A percentile compares a stretch with the other conserved stretches of the same genome.
Conservation (phyloP, 2,113 vertebrate genomes). For the Urocolius indicus region DNA sequence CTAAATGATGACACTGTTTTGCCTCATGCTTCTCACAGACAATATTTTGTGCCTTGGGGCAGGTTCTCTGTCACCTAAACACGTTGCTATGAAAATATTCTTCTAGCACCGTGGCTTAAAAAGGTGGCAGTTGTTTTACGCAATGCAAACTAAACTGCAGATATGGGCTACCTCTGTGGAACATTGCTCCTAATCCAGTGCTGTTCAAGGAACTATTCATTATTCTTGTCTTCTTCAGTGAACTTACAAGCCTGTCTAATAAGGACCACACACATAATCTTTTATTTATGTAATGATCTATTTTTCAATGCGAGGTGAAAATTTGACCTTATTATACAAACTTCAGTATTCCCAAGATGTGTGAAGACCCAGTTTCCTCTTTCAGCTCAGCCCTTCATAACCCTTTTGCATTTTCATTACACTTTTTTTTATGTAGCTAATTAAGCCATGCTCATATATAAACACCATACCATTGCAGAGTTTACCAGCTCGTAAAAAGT, state of each 20-base stretch:
- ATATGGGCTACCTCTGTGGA: not conserved
- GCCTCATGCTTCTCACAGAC: not conserved
- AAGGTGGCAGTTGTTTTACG: not conserved
- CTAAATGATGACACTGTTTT: not conserved
- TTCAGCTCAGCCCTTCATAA: not conserved
- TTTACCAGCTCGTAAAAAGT: not conserved
- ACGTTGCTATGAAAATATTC: not conserved
- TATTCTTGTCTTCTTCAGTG: not conserved
- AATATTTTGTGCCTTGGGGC: not conserved
- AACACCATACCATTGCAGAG: not conserved
- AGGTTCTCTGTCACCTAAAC: not conserved
- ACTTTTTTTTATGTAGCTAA: not conserved
- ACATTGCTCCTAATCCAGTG: not conserved
- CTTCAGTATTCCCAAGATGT: not conserved
- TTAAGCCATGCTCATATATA: not conserved
- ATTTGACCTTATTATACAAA: constrained; percentile 15
- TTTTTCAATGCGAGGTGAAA: not conserved
- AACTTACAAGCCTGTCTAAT: not conserved
- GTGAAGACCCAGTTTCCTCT: not conserved
- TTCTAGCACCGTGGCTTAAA: not conserved
- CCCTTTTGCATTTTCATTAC: not conserved
- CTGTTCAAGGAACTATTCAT: not conserved
- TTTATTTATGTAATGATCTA: not conserved
- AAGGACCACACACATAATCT: not conserved
- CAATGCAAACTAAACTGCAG: not conserved